Percentiles rank a stretch among this genome's conserved stretches.
Evolutionary conservation across 2,113 vertebrate species (phyloP).

Genomic region (Nyctibius bracteatus): DNA sequence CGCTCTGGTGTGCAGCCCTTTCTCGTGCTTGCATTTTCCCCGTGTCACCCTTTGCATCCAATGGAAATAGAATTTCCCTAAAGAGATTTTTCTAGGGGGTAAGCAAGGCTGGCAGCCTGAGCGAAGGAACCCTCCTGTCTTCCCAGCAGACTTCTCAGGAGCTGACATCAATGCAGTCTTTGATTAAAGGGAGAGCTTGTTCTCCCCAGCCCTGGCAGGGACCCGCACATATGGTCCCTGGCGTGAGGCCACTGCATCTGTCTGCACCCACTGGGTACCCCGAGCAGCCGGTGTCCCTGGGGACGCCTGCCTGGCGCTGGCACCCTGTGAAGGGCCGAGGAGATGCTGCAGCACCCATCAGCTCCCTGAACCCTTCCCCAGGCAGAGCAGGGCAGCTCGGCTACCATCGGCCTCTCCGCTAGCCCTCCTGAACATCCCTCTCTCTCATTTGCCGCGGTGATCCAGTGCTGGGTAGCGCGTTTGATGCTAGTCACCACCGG

Average conservation of each 20-base stretch:
- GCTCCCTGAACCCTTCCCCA: background rate
- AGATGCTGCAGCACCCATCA: background rate
- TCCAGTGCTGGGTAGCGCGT: background rate
- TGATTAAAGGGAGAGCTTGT: background rate
- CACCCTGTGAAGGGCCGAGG: background rate
- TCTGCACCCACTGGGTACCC: background rate
- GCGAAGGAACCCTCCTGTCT: slow-evolving; percentile 3
- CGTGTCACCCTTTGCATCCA: background rate
- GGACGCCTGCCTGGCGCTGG: background rate
- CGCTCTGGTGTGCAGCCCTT: background rate
- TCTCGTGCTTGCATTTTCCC: background rate
- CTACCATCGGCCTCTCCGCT: background rate
- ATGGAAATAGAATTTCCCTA: background rate
- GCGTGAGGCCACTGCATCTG: background rate
- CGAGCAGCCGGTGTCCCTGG: background rate
- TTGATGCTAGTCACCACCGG: background rate
- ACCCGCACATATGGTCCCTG: background rate
- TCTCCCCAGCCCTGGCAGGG: slow-evolving; percentile 24
- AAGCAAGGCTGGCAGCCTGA: slow-evolving; percentile 6
- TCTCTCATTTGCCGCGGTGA: fast-evolving
- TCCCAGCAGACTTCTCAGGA: background rate
- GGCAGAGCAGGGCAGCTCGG: background rate
- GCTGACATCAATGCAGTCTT: background rate
- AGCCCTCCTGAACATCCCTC: background rate
- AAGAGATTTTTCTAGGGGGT: slow-evolving; percentile 28